phyloP scores from a whole-genome alignment of 2,888 invertebrate genomes.

The Cordilura impudica region DNA sequence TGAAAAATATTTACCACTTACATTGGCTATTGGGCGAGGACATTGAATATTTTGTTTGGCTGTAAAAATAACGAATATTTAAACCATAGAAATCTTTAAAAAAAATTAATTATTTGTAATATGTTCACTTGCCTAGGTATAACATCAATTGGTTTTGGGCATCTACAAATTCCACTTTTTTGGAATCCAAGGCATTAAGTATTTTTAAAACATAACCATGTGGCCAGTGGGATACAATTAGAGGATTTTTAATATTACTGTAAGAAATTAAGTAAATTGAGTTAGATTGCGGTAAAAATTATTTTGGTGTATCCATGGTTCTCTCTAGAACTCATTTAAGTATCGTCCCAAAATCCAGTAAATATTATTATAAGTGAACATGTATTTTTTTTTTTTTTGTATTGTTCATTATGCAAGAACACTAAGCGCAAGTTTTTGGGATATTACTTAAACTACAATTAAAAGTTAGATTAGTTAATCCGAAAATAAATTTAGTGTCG shows the following conservation, averaged over 20 bases:
- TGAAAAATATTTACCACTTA: slow-evolving; percentile 82
- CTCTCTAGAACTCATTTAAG: too few species aligned
- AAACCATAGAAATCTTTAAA: not conserved
- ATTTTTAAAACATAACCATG: slow-evolving; percentile 90
- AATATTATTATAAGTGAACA: too few species aligned
- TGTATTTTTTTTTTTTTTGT: too few species aligned
- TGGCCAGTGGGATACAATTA: slow-evolving; percentile 80
- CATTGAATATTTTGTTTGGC: slow-evolving; percentile 82
- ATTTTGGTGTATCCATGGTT: too few species aligned
- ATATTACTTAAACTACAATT: too few species aligned
- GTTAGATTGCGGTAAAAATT: too few species aligned
- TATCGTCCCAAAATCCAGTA: too few species aligned
- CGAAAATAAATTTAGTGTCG: too few species aligned
- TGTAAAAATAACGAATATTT: slow-evolving; percentile 70
- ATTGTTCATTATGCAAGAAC: too few species aligned
- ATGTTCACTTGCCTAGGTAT: slow-evolving; percentile 81
- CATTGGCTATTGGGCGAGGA: slow-evolving; percentile 85
- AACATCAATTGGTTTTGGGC: slow-evolving; percentile 87
- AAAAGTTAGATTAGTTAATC: too few species aligned
- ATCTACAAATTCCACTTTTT: slow-evolving; percentile 83
- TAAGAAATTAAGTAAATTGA: slow-evolving; percentile 45
- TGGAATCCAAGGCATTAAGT: slow-evolving; percentile 89
- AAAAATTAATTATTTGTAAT: not conserved
- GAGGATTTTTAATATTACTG: slow-evolving; percentile 81
- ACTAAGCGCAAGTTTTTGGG: too few species aligned